These are phyloP conservation scores for Nesogale talazaci DNA, from an alignment of 2,113 vertebrate genomes.

Conservation along the genomic window DNA sequence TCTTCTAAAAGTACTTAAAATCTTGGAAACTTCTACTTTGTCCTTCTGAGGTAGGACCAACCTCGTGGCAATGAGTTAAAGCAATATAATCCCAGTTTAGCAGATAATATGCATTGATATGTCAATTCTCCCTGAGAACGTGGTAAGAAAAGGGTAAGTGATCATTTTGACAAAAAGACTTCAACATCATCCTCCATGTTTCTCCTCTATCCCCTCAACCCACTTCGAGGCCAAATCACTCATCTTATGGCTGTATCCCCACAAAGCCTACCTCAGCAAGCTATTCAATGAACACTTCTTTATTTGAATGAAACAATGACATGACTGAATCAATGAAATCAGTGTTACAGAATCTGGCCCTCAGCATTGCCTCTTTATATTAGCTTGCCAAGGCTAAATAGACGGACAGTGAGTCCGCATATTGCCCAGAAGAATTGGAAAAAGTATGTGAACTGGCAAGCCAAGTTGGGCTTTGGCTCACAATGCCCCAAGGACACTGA, in stretches of 20 bases:
- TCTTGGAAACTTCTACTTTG: not conserved
- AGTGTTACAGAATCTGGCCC: slow-evolving; percentile 18
- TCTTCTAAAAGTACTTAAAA: not conserved
- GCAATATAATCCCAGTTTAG: not conserved
- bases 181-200: not conserved
- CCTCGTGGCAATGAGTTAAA: not conserved
- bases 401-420: not conserved
- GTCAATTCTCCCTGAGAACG: not conserved
- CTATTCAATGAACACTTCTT: slow-evolving; percentile 36
- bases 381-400: slow-evolving; percentile 8
- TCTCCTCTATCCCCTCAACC: not conserved
- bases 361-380: not conserved
- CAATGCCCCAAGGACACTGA: slow-evolving; percentile 80
- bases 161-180: not conserved
- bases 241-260: not conserved
- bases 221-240: not conserved
- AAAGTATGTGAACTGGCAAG: slow-evolving; percentile 24
- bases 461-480: slow-evolving; percentile 69
- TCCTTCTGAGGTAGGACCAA: not conserved
- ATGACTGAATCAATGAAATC: slow-evolving; percentile 24
- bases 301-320: slow-evolving; percentile 52
- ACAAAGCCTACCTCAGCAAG: not conserved
- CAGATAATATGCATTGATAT: not conserved
- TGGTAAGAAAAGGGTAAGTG: not conserved
- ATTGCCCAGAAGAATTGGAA: slow-evolving; percentile 65